phyloP scores from a whole-genome alignment of 2,888 invertebrate genomes.

The Patella ulyssiponensis region DNA sequence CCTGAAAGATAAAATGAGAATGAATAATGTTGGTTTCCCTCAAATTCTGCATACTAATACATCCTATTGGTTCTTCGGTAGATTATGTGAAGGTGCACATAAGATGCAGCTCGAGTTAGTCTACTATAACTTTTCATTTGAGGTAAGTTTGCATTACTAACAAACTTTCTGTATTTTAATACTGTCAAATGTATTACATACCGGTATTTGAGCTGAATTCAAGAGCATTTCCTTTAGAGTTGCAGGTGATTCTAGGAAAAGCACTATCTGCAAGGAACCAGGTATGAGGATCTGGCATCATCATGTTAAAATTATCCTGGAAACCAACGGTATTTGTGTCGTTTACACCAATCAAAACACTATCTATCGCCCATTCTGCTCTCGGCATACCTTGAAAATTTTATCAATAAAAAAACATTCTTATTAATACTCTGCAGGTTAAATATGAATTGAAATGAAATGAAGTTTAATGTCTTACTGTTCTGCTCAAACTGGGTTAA shows the following conservation, averaged over 20 bases:
- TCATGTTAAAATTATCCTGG: slow-evolving; percentile 68
- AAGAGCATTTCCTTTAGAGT: slow-evolving; percentile 66
- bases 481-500: too few species aligned
- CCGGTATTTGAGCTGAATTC: slow-evolving; percentile 70
- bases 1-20: slow-evolving; percentile 34
- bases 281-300: slow-evolving; percentile 65
- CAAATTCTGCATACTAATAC: neutral
- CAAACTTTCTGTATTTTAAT: too few species aligned
- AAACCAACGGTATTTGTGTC: slow-evolving; percentile 69
- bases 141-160: too few species aligned
- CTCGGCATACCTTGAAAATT: slow-evolving; percentile 55
- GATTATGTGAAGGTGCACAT: too few species aligned
- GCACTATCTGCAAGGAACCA: slow-evolving; percentile 71
- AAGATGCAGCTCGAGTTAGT: too few species aligned
- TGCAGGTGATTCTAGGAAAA: slow-evolving; percentile 67
- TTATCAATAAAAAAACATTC: too few species aligned
- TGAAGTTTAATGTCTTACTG: too few species aligned
- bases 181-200: slow-evolving; percentile 29
- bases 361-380: slow-evolving; percentile 72
- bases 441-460: too few species aligned
- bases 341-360: slow-evolving; percentile 71
- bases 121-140: too few species aligned
- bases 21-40: too few species aligned
- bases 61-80: neutral
- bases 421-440: too few species aligned